Evolutionary conservation across 2,797 vertebrate genomes (phyloP).

Genomic region (Eurystomus glaucurus): DNA sequence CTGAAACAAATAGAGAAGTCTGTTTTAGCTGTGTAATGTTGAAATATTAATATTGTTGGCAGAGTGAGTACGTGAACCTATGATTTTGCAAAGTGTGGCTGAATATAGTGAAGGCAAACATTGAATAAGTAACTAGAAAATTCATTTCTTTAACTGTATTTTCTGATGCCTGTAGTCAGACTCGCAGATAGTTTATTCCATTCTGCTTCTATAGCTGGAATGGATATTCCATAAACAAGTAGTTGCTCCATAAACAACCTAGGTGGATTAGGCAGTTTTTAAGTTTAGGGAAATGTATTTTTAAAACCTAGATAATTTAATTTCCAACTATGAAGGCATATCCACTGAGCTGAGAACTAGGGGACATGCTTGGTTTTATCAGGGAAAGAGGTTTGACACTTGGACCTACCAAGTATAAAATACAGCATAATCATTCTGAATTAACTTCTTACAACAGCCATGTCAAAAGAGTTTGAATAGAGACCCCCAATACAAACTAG

Average conservation of each 20-base stretch:
- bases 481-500: neutral
- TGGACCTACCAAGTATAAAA: neutral
- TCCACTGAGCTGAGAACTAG: neutral
- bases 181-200: neutral
- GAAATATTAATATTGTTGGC: slow-evolving; percentile 59
- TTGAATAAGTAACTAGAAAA: slow-evolving; percentile 5
- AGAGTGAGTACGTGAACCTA: neutral
- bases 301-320: neutral
- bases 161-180: slow-evolving; percentile 3
- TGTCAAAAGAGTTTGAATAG: neutral
- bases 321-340: neutral
- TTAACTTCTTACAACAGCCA: neutral
- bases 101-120: neutral
- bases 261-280: neutral
- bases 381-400: neutral
- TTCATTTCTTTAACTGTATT: neutral
- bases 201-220: neutral
- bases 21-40: slow-evolving; percentile 11
- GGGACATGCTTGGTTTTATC: neutral
- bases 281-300: neutral
- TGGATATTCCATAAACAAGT: neutral
- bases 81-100: slow-evolving; percentile 6
- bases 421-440: neutral
- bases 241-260: neutral
- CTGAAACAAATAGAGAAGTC: slow-evolving; percentile 17